Conservation (phyloP, 2,888 invertebrate genomes). For the Paralinhomoeus sp. region DNA sequence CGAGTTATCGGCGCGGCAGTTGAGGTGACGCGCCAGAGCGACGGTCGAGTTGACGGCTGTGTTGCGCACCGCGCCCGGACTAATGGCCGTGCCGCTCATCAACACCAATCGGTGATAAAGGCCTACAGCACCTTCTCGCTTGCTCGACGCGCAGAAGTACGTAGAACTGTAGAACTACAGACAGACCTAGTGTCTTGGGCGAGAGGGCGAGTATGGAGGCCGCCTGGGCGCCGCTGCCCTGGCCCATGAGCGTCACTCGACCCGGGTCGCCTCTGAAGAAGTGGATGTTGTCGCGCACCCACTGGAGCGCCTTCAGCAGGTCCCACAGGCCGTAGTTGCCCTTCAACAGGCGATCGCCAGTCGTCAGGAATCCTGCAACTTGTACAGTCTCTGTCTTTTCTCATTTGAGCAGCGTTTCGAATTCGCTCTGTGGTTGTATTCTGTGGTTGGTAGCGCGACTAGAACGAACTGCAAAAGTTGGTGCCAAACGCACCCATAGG, state of each 20-base stretch:
- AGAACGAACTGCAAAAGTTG: too few species aligned
- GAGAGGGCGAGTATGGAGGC: conserved; percentile 22
- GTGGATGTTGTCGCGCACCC: conserved; percentile 14
- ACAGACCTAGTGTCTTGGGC: too few species aligned
- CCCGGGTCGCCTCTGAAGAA: conserved; percentile 4
- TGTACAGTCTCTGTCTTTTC: background rate
- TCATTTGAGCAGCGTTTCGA: background rate
- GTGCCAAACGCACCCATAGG: conserved; percentile 47
- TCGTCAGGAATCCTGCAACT: conserved; percentile 19
- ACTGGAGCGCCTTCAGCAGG: conserved; percentile 17
- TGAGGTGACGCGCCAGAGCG: conserved; percentile 15
- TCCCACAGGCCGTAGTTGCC: conserved; percentile 22
- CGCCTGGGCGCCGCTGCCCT: conserved; percentile 21
- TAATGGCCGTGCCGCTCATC: conserved; percentile 22
- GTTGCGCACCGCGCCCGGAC: conserved; percentile 20
- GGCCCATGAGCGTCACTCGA: conserved; percentile 15
- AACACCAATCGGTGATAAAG: conserved; percentile 11
- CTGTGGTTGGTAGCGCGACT: background rate
- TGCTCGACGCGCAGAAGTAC: too few species aligned
- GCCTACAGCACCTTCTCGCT: too few species aligned
- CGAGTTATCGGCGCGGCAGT: conserved; percentile 19
- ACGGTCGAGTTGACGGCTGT: conserved; percentile 24
- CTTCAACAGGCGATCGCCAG: conserved; percentile 19
- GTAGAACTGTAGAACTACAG: too few species aligned
- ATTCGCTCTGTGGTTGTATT: background rate